Percentiles rank a stretch among this genome's conserved stretches.
phyloP scores from a whole-genome alignment of 2,113 vertebrate genomes.

The Cyprinodon variegatus region DNA sequence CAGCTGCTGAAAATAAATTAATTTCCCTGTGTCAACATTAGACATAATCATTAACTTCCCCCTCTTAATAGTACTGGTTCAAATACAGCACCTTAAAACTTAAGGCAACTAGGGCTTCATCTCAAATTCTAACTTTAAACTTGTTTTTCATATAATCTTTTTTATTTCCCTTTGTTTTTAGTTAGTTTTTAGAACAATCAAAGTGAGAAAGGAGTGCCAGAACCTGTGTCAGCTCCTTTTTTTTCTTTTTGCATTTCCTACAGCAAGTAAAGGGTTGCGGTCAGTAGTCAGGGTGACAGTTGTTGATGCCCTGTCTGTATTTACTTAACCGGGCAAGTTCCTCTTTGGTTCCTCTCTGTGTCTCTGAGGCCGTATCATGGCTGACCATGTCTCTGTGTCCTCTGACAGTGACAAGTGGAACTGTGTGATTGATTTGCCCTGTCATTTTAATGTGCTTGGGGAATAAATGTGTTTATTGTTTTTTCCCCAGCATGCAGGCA shows the following conservation, averaged over 20 bases:
- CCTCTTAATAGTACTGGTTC: background rate
- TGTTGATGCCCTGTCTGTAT: conserved; percentile 59
- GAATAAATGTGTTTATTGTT: conserved; percentile 73
- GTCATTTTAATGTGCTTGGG: conserved; percentile 77
- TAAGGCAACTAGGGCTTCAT: conserved; percentile 12
- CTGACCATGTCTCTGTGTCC: conserved; percentile 65
- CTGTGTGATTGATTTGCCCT: conserved; percentile 79
- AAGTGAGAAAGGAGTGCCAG: conserved; percentile 44
- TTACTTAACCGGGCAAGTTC: conserved; percentile 57
- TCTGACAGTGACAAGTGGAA: conserved; percentile 77
- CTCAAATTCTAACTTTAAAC: background rate
- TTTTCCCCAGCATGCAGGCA: conserved; percentile 61
- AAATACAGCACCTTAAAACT: background rate
- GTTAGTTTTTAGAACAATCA: conserved; percentile 35
- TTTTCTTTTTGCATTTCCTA: conserved; percentile 36
- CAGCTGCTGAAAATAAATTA: background rate
- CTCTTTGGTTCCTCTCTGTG: conserved; percentile 53
- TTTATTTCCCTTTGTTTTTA: conserved; percentile 22
- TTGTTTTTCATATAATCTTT: background rate
- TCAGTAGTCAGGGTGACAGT: conserved; percentile 72
- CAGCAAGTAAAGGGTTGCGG: conserved; percentile 46
- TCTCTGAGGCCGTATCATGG: conserved; percentile 61
- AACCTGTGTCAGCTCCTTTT: conserved; percentile 38
- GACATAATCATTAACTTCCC: background rate
- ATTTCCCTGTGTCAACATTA: background rate